A percentile compares a stretch with the other conserved stretches of the same genome.
These are phyloP conservation scores for Drosophila willistoni DNA, from an alignment of 1,140 invertebrate species.

Conservation along the genomic window DNA sequence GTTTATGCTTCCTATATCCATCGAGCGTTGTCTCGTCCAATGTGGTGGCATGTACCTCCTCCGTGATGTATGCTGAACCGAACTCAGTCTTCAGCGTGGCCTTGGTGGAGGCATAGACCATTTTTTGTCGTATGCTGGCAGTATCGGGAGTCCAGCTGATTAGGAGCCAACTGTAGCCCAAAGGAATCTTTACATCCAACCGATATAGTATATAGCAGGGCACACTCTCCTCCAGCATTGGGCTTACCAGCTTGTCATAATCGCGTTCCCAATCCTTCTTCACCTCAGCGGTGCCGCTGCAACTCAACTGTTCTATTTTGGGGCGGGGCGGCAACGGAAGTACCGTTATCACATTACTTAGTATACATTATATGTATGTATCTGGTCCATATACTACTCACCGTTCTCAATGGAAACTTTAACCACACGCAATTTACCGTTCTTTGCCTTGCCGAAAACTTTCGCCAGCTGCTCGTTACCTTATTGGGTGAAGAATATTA, in stretches of 20 bases:
- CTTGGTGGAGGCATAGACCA: constrained; percentile 99
- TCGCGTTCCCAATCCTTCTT: constrained; percentile 93
- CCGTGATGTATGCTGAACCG: constrained; percentile 93
- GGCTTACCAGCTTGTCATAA: constrained; percentile 91
- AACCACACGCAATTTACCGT: constrained; percentile 90
- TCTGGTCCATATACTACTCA: constrained; percentile 82
- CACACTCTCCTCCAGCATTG: constrained; percentile 92
- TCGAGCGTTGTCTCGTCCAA: constrained; percentile 92
- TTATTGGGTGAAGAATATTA: neutral
- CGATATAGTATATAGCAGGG: constrained; percentile 97
- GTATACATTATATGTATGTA: constrained; percentile 36
- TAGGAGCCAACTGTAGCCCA: constrained; percentile 96
- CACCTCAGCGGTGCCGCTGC: constrained; percentile 87
- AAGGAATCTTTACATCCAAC: constrained; percentile 90
- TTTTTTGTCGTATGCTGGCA: constrained; percentile 96
- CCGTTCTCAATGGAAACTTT: constrained; percentile 95
- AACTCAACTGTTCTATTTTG: constrained; percentile 89
- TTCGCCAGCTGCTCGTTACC: constrained; percentile 92
- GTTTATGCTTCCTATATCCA: constrained; percentile 92
- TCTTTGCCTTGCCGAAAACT: constrained; percentile 91
- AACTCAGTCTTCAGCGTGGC: constrained; percentile 99
- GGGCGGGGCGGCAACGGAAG: constrained; percentile 34
- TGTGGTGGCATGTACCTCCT: constrained; percentile 74
- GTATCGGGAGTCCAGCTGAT: constrained; percentile 97
- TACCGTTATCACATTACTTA: constrained; percentile 35